These are phyloP conservation scores for Pica pica DNA, from an alignment of 2,113 vertebrate species.

Conservation along the genomic window DNA sequence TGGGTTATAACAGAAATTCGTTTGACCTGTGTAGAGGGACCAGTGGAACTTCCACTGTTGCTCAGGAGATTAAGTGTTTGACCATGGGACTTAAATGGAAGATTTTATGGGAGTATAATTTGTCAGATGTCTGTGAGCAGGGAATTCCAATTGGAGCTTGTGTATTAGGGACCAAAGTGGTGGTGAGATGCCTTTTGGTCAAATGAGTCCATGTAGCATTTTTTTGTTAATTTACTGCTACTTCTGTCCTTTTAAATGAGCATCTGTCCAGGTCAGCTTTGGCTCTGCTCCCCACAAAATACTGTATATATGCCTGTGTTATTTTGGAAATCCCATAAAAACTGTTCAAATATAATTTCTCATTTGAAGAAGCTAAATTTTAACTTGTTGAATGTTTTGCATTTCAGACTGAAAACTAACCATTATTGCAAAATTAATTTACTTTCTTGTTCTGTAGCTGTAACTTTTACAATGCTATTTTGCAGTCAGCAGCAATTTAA, in stretches of 20 bases:
- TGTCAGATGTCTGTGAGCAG: neutral
- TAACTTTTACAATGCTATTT: neutral
- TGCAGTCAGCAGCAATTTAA: conserved; percentile 2
- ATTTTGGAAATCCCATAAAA: neutral
- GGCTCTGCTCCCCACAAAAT: neutral
- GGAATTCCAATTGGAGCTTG: neutral
- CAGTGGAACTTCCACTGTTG: neutral
- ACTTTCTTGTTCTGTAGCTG: neutral
- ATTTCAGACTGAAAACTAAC: neutral
- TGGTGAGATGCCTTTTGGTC: neutral
- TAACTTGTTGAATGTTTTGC: neutral
- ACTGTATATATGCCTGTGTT: neutral
- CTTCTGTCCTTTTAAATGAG: neutral
- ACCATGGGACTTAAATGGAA: neutral
- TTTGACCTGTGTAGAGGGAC: neutral
- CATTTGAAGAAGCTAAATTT: neutral
- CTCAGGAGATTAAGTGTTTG: neutral
- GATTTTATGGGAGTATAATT: neutral
- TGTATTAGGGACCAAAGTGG: neutral
- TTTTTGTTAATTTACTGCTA: neutral
- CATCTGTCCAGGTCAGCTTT: neutral
- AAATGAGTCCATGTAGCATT: neutral
- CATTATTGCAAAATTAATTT: neutral
- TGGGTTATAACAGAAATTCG: neutral
- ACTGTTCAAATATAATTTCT: neutral